Evolutionary conservation across 2,888 invertebrate species (phyloP), one percentile per base, ranked within the genome.

Genomic region (Poecilobothrus nobilitatus): DNA sequence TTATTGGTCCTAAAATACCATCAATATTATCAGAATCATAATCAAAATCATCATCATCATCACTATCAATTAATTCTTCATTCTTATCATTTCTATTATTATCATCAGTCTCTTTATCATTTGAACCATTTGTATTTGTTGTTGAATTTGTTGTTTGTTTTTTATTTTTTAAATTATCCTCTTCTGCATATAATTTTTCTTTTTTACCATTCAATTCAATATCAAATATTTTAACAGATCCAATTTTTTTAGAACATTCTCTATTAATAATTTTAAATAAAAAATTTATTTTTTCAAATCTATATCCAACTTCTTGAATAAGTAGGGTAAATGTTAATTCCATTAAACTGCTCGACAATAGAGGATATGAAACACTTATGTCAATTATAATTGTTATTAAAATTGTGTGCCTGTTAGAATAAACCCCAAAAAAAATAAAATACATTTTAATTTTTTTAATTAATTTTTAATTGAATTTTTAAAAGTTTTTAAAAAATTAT

Each of bases 301-400:
- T 77, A 66, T 77, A 71, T 18, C 79, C 78, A 41, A 82, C 78
- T 69, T 77, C 74, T 65, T 78, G 76, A 21, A 82, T 79, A 41
- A 78, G 76, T 67, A 77, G 76, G 68, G 80, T 76, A 71, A 82
- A 82, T 73, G 80, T 79, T 0, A 77, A 76, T 70, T 81, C 78
- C 62, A 79, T 77, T 62, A 80, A 73, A 70, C 79, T 78, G 27
- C 76, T 77, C 20, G 77, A 76, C 64, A 79, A 68, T 70, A 75
- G 78, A 1, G 81, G 81, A 71, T 81, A 80, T 44, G 65, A 34
- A 66, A 15, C 2, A 20, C 9, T 0, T 20, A 65, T 20, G 6
- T 21, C 63, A 62, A 4, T 12, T 8, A 63, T 10, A 63, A 21
- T n/a, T 62, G 5, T 2, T n/a, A 9, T n/a, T 77, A 76, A 8